Evolutionary conservation across 1,140 invertebrate genomes (phyloP), one percentile per base, ranked within the genome.

Genomic region (Catajapyx aquilonaris): DNA sequence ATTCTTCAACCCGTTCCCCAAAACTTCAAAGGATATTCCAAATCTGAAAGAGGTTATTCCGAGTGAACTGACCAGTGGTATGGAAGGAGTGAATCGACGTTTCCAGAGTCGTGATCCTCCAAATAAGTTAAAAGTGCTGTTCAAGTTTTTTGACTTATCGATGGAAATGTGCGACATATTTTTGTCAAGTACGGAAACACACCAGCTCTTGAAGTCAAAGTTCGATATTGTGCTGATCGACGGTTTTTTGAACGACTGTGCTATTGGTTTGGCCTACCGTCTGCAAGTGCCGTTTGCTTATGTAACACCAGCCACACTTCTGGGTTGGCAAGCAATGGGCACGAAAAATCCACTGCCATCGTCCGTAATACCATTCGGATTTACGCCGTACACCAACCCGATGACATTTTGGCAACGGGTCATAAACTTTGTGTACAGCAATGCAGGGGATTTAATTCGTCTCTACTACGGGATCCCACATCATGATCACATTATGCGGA

Each of bases 151-250:
- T 13, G 30, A 15, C 3, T 13, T 31, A 5, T 13, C 13, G 5
- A 31, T 3, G 5, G 18, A 3, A 17, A 3, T 31, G 2, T 19
- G 34, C 9, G n/a, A 38, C 11, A 30, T 37, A 37, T 5, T 2
- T 31, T 25, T 31, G 3, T 5, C 15, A 3, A 3, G 5, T 31
- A 13, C 30, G 18, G 30, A 31, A 7, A 5, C 18, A 7, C 30
- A 31, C 15, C 13, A 31, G 18, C 30, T 31, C 18, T 4, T 22
- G 1, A 36, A 42, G 2, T 53, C 61, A 38, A 53, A 56, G 18
- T 65, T 52, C 38, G 62, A 65, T 46, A 36, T 61, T 1, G 53
- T 64, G 2, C 48, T 64, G 17, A 36, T 56, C 3, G 59, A 62
- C 30, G 44, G 52, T 18, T 61, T 64, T 25, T 49, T 54, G 25